A percentile compares a stretch with the other conserved stretches of the same genome.
These are phyloP conservation scores for Alcedo quadribrachys DNA, from an alignment of 2,797 vertebrate genomes.

Conservation along the genomic window DNA sequence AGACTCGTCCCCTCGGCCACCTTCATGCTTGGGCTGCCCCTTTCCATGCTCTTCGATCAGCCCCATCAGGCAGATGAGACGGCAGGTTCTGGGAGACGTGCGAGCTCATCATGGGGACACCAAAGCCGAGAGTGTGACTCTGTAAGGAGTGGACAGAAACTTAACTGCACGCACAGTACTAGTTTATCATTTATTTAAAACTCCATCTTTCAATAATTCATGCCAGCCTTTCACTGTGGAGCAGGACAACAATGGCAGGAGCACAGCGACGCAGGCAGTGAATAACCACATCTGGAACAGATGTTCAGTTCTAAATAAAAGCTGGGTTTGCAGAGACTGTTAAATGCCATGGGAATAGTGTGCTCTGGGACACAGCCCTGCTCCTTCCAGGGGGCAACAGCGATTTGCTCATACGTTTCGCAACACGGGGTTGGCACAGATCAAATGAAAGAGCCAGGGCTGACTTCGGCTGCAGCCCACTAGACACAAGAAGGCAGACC, in stretches of 20 bases:
- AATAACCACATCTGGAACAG: constrained; percentile 67
- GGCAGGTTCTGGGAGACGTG: constrained; percentile 14
- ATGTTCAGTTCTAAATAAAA: constrained; percentile 61
- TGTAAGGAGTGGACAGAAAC: constrained; percentile 71
- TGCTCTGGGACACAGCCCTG: not conserved
- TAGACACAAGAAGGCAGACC: not conserved
- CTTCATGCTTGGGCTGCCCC: constrained; percentile 72
- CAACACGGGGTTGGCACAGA: not conserved
- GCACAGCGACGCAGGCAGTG: not conserved
- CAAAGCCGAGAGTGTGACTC: constrained; percentile 53
- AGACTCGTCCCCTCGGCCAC: constrained; percentile 55
- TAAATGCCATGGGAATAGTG: not conserved
- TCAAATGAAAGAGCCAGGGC: not conserved
- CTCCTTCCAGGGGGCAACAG: constrained; percentile 20
- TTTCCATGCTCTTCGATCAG: constrained; percentile 76
- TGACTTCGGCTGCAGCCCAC: not conserved
- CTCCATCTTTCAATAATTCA: constrained; percentile 65
- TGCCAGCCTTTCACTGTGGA: constrained; percentile 21
- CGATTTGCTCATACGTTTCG: not conserved
- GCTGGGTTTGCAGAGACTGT: constrained; percentile 28
- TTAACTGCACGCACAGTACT: constrained; percentile 21
- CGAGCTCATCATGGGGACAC: constrained; percentile 70
- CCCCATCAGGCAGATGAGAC: constrained; percentile 72
- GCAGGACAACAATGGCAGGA: constrained; percentile 41
- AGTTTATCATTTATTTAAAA: constrained; percentile 48